Conservation (phyloP, 2,888 invertebrate species). For the Apantesis nais region DNA sequence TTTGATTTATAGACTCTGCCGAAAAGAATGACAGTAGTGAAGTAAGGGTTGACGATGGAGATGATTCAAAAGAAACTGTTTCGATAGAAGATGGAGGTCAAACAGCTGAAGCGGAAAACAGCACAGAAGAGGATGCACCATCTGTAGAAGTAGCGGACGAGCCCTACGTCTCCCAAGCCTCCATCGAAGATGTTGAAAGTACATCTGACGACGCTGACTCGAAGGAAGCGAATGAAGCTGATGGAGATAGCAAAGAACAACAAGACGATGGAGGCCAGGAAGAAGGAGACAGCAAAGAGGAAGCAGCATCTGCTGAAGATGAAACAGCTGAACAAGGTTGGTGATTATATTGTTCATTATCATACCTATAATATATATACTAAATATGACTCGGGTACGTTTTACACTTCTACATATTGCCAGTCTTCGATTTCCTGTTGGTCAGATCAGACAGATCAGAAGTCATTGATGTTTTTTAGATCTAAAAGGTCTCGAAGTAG, state of each 20-base stretch:
- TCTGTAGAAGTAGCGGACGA: constrained; percentile 81
- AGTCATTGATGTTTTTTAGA: background rate
- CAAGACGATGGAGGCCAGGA: constrained; percentile 32
- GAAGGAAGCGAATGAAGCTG: constrained; percentile 63
- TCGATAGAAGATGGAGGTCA: constrained; percentile 73
- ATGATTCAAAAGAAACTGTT: constrained; percentile 75
- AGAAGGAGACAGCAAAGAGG: constrained; percentile 65
- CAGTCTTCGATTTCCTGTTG: background rate
- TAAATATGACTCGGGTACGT: background rate
- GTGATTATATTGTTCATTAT: background rate
- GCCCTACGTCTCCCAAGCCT: constrained; percentile 76
- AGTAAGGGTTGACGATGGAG: constrained; percentile 69
- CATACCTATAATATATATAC: background rate
- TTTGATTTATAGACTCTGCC: constrained; percentile 71
- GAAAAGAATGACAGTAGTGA: constrained; percentile 84
- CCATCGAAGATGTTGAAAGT: constrained; percentile 76
- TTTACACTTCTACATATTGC: background rate
- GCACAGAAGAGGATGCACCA: constrained; percentile 69
- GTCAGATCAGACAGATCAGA: no score
- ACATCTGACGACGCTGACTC: constrained; percentile 68
- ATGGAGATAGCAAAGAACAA: constrained; percentile 68
- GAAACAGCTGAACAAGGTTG: constrained; percentile 77
- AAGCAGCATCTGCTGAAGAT: constrained; percentile 78
- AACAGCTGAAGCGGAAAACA: constrained; percentile 57
- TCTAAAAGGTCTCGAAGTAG: background rate